Base-by-base conservation (phyloP, 2,888 invertebrate genomes). In the Chymomyza caudatula region DNA sequence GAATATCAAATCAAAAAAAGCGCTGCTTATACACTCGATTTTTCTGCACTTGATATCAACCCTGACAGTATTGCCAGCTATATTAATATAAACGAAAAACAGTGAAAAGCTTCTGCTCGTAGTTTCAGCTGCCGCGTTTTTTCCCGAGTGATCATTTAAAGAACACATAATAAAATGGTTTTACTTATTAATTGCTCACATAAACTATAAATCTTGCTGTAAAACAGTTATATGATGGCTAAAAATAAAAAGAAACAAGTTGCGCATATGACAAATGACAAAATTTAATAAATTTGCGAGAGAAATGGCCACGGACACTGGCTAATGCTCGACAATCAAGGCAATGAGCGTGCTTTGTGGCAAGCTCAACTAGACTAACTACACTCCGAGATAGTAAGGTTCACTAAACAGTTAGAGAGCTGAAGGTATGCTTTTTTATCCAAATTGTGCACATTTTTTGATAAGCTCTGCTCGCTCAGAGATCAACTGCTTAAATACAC, bases 401-500 rank as follows among this genome's bases (percentile, higher is more conserved):
- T n/a, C n/a, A n/a, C n/a, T n/a, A n/a, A n/a, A n/a, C n/a, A 57
- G 57, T 47, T 57, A 51, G 60, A 65, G 22, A 22, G 53, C 22
- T n/a, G 43, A 54, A 42, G 53, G 60, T 73, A 65, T 73, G 63
- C 58, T 63, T 42, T 22, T 62, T 37, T 58, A 23, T 51, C 44
- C 55, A 55, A 47, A 62, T 57, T 55, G 49, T 52, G 23, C 2
- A 49, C 53, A 29, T 23, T 22, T 47, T 57, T 76, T 69, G 69
- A 65, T 74, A 75, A 65, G 75, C 67, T 74, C 58, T 60, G 67
- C n/a, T 74, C 76, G 65, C 47, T 47, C 47, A 47, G 47, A 47
- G 47, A 47, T 47, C 15, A 1, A 47, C 15, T 17, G 15, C 61
- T 54, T 51, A 65, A 65, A 63, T 64, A 65, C 69, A 69, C 65